Evolutionary conservation across 2,113 vertebrate genomes (phyloP).

Genomic region (Campylorhamphus procurvoides): DNA sequence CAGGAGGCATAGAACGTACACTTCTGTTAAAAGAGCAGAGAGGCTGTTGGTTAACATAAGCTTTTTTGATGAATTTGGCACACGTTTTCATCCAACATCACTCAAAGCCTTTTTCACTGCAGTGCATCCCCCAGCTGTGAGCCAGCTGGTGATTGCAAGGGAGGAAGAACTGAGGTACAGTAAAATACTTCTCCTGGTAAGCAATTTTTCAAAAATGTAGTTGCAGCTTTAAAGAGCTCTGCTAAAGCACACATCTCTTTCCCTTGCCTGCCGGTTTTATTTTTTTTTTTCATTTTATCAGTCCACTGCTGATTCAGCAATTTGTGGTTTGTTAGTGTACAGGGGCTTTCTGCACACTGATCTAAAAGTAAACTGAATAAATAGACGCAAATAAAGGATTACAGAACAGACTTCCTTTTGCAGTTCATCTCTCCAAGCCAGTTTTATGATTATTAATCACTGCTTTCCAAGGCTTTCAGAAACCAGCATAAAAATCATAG

Average conservation of each 20-base stretch:
- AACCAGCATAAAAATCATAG: background rate
- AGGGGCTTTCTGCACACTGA: background rate
- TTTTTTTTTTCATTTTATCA: background rate
- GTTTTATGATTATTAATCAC: background rate
- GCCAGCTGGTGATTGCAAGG: background rate
- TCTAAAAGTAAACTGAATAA: background rate
- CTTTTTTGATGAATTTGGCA: slow-evolving; percentile 5
- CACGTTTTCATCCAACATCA: background rate
- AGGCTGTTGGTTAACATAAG: slow-evolving; percentile 16
- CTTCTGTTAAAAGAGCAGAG: slow-evolving; percentile 31
- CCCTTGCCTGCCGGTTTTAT: background rate
- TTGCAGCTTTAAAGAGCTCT: background rate
- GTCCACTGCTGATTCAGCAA: background rate
- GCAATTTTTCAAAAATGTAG: background rate
- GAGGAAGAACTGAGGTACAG: background rate
- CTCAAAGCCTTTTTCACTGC: background rate
- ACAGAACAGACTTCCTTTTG: background rate
- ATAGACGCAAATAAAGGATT: background rate
- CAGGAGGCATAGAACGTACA: background rate
- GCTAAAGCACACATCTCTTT: background rate
- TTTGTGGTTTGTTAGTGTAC: background rate
- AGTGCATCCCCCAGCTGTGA: background rate
- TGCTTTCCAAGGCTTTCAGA: background rate
- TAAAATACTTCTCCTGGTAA: background rate
- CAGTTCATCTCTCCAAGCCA: background rate